These are phyloP conservation scores for Cygnus atratus DNA, from an alignment of 2,113 vertebrate species.

Conservation along the genomic window DNA sequence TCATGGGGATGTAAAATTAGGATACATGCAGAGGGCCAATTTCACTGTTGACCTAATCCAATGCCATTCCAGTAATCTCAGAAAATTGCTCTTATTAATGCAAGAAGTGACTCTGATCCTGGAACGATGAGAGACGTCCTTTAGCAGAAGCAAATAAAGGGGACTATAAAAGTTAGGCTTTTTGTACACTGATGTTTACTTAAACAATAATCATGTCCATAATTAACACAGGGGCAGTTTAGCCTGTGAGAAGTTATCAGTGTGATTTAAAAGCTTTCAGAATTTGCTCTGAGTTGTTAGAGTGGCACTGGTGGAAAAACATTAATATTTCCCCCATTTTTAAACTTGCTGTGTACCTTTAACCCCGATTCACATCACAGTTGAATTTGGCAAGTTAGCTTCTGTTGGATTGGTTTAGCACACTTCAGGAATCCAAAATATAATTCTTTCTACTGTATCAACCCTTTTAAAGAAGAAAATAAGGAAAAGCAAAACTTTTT, in stretches of 20 bases:
- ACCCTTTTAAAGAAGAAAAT: not conserved
- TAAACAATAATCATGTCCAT: not conserved
- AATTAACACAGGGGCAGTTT: not conserved
- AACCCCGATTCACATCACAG: not conserved
- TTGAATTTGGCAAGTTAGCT: not conserved
- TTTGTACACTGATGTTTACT: not conserved
- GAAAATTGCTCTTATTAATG: conserved; percentile 29
- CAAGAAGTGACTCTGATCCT: not conserved
- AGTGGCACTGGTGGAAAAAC: not conserved
- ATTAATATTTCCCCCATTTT: not conserved
- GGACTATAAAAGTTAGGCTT: not conserved
- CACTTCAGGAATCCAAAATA: not conserved
- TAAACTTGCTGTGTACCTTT: not conserved
- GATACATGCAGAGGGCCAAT: not conserved
- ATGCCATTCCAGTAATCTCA: conserved; percentile 36
- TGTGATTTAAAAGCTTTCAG: not conserved
- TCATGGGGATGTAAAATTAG: conserved; percentile 37
- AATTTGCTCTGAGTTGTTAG: not conserved
- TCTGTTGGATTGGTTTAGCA: conserved; percentile 6
- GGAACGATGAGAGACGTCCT: not conserved
- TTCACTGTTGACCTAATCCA: conserved; percentile 40
- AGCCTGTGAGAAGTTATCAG: not conserved
- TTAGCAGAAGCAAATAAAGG: not conserved
- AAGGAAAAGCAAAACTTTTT: not conserved
- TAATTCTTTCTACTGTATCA: not conserved